Percentiles rank a stretch among this genome's conserved stretches.
phyloP scores from a whole-genome alignment of 2,888 invertebrate genomes.

The Augochlorella aurata region DNA sequence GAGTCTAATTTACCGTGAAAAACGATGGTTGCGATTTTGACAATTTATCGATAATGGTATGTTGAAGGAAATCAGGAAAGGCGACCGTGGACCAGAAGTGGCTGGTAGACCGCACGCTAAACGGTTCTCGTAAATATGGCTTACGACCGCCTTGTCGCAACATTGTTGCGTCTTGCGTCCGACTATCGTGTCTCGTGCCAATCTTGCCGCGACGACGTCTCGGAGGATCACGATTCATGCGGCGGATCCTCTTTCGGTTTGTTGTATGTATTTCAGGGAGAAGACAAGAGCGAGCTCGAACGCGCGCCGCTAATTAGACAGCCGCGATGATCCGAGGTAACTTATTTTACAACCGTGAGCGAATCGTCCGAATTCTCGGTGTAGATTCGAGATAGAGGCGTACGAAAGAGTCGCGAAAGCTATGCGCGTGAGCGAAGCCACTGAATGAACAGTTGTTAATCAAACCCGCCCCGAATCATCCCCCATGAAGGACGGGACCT shows the following conservation, averaged over 20 bases:
- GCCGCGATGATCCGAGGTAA: background rate
- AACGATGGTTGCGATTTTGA: background rate
- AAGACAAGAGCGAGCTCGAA: background rate
- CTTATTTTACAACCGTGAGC: background rate
- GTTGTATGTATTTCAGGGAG: conserved; percentile 8
- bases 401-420: no score
- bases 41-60: background rate
- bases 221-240: conserved; percentile 12
- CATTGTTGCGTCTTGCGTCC: background rate
- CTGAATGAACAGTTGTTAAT: background rate
- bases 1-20: background rate
- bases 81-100: background rate
- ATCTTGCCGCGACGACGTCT: conserved; percentile 3
- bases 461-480: background rate
- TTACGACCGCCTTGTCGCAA: conserved; percentile 5
- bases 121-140: background rate
- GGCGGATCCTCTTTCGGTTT: conserved; percentile 9
- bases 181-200: background rate
- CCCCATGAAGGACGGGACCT: background rate
- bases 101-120: background rate
- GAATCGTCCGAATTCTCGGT: background rate
- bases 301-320: conserved; percentile 1
- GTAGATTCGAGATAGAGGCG: no score
- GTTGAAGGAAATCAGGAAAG: background rate
- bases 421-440: background rate